Evolutionary conservation across 2,797 vertebrate species (phyloP).

Genomic region (Xenentodon cancila): DNA sequence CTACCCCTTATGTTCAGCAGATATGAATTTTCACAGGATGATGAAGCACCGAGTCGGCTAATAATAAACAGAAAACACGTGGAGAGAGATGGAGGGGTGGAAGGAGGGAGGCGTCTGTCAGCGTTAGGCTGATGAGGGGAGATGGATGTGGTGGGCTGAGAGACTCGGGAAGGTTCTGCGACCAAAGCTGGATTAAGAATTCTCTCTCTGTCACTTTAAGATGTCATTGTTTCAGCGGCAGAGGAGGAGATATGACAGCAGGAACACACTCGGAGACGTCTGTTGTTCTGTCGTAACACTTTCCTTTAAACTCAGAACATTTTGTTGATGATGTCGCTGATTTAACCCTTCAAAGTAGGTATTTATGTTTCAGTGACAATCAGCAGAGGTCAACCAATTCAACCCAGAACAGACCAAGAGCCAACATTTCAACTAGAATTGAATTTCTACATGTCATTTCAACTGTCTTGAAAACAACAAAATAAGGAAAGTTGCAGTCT

Average conservation of each 20-base stretch:
- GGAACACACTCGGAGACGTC: conserved; percentile 25
- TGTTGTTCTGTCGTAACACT: too few species aligned
- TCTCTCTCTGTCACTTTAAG: conserved; percentile 37
- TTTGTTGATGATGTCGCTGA: too few species aligned
- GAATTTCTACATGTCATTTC: too few species aligned
- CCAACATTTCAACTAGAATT: too few species aligned
- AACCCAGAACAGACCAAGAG: too few species aligned
- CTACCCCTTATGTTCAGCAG: conserved; percentile 86
- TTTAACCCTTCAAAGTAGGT: too few species aligned
- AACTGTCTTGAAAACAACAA: too few species aligned
- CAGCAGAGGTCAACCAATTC: too few species aligned
- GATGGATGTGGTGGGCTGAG: conserved; percentile 69
- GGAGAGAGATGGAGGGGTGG: conserved; percentile 69
- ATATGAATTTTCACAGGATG: conserved; percentile 86
- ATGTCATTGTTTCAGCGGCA: conserved; percentile 48
- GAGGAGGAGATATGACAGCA: background rate
- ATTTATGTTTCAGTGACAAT: too few species aligned
- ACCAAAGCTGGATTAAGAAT: conserved; percentile 69
- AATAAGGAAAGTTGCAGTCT: too few species aligned
- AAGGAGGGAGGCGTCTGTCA: conserved; percentile 57
- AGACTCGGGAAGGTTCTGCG: conserved; percentile 56
- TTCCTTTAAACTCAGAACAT: too few species aligned
- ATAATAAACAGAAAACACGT: conserved; percentile 85
- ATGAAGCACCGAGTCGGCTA: conserved; percentile 81
- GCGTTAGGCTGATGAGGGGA: conserved; percentile 69